Conservation (phyloP, 2,888 invertebrate species). For the Bugulina stolonifera region DNA sequence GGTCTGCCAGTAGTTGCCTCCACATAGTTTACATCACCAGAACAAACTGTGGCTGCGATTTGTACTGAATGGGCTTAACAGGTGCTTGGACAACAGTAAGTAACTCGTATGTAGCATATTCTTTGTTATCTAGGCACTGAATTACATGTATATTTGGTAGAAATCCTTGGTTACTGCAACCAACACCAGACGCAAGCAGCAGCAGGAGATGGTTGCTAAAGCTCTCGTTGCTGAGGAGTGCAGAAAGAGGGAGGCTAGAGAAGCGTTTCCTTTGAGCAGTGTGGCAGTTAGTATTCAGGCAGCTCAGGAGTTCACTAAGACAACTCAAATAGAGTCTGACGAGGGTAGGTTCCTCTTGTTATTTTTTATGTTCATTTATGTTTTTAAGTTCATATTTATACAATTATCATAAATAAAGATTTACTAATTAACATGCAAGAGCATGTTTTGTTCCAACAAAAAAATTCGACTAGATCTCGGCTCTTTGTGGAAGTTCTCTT, state of each 20-base stretch:
- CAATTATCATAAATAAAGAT: too few species aligned
- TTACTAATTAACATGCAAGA: too few species aligned
- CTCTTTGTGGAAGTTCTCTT: too few species aligned
- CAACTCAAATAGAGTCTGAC: not conserved
- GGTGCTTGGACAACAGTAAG: not conserved
- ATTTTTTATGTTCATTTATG: too few species aligned
- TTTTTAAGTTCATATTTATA: too few species aligned
- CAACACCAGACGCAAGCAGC: conserved; percentile 95
- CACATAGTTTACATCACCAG: conserved; percentile 15
- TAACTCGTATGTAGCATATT: too few species aligned
- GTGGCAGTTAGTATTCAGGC: conserved; percentile 71
- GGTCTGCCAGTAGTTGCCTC: conserved; percentile 17
- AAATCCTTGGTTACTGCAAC: conserved; percentile 88
- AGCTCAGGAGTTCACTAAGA: conserved; percentile 16
- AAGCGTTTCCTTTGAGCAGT: conserved; percentile 89
- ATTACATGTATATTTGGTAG: too few species aligned
- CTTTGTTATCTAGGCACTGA: too few species aligned
- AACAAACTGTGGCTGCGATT: not conserved
- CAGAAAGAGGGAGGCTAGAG: conserved; percentile 85
- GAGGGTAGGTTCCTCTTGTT: conserved; percentile 9
- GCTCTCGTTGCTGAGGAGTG: conserved; percentile 93
- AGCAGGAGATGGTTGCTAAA: conserved; percentile 91
- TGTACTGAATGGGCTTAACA: conserved; percentile 14
- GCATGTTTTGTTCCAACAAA: too few species aligned
- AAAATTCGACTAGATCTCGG: too few species aligned